These are phyloP conservation scores for Hypolimnas misippus DNA, from an alignment of 2,888 invertebrate species.

Conservation along the genomic window DNA sequence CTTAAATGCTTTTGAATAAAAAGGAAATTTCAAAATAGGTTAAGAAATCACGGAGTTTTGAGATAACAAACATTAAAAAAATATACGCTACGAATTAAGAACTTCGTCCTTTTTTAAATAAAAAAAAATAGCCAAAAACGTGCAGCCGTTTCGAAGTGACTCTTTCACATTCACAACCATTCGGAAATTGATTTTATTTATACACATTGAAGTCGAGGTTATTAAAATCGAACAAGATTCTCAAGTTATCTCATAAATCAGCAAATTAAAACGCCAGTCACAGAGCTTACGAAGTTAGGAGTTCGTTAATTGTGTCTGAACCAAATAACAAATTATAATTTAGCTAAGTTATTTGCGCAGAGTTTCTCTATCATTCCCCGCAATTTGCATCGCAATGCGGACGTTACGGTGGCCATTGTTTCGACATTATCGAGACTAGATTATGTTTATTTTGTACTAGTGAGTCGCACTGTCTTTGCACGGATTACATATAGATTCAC, in stretches of 20 bases:
- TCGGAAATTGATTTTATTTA: too few relatives aligned
- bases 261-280: slow-evolving; percentile 41
- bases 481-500: too few relatives aligned
- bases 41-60: too few relatives aligned
- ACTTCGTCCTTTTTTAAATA: too few relatives aligned
- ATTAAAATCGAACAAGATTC: slow-evolving; percentile 16
- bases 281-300: slow-evolving; percentile 44
- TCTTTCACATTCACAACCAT: too few relatives aligned
- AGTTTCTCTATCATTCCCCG: slow-evolving; percentile 61
- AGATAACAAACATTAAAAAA: too few relatives aligned
- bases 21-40: too few relatives aligned
- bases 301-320: slow-evolving; percentile 56
- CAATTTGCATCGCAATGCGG: slow-evolving; percentile 65
- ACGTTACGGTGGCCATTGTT: slow-evolving; percentile 41
- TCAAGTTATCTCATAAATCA: slow-evolving; percentile 41
- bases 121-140: too few relatives aligned
- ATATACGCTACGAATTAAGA: too few relatives aligned
- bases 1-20: too few relatives aligned
- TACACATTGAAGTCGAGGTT: background rate
- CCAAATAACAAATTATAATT: slow-evolving; percentile 72
- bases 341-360: slow-evolving; percentile 60
- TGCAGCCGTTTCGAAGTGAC: too few relatives aligned
- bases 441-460: background rate
- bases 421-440: slow-evolving; percentile 5
- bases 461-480: too few relatives aligned